A percentile compares a stretch with the other conserved stretches of the same genome.
phyloP scores from a whole-genome alignment of 64 coral and sea anemone genomes.

The Pachyseris speciosa region DNA sequence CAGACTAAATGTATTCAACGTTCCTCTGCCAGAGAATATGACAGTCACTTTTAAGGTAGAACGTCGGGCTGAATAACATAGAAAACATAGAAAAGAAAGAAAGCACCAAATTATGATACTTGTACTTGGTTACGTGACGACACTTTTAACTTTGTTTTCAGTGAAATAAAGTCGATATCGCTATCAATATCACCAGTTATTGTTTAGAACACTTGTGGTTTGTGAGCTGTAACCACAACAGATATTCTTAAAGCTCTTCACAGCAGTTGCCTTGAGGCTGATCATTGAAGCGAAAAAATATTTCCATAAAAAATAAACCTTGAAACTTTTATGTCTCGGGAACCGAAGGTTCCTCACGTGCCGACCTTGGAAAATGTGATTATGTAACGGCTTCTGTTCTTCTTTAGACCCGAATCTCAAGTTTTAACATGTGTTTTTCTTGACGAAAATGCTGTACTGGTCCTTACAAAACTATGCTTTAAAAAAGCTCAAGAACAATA shows the following conservation, averaged over 20 bases:
- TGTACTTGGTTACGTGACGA: neutral
- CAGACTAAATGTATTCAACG: neutral
- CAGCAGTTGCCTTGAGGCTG: neutral
- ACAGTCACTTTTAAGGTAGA: no score
- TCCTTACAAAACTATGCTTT: neutral
- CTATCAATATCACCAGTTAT: neutral
- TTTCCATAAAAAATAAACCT: neutral
- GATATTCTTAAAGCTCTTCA: neutral
- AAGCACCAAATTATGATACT: neutral
- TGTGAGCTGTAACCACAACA: slow-evolving; percentile 12
- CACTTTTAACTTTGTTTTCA: neutral
- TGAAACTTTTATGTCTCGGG: neutral
- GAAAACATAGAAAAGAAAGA: neutral
- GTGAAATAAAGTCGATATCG: neutral
- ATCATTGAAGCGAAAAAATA: neutral
- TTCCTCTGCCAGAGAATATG: neutral
- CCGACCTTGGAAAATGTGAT: neutral
- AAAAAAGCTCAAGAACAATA: neutral
- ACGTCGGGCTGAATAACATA: no score
- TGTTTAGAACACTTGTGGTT: neutral
- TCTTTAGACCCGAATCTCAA: neutral
- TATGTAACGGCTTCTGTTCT: neutral
- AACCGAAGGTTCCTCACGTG: neutral
- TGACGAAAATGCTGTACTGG: neutral
- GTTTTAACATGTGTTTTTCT: neutral